Percentiles rank a stretch among this genome's conserved stretches.
phyloP scores from a whole-genome alignment of 2,888 invertebrate genomes.

The Chymomyza caudatula region DNA sequence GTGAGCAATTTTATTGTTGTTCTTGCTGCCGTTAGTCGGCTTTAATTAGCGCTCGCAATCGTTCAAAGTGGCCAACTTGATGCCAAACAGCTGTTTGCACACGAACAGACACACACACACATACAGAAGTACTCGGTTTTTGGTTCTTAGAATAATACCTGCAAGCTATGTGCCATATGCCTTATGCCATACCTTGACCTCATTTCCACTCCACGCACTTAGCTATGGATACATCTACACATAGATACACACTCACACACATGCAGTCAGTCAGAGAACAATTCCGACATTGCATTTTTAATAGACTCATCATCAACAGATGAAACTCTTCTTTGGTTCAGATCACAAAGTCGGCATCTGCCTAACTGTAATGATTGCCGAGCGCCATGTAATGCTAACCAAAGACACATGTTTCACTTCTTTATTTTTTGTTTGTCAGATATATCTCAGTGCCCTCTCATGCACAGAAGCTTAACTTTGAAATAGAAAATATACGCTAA shows the following conservation, averaged over 20 bases:
- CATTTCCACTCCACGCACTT: slow-evolving; percentile 5
- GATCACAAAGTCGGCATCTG: slow-evolving; percentile 49
- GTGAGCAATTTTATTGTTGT: slow-evolving; percentile 5
- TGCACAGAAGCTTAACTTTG: too few relatives aligned
- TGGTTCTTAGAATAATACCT: not conserved
- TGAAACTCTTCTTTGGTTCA: slow-evolving; percentile 10
- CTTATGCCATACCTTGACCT: slow-evolving; percentile 49
- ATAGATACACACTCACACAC: not conserved
- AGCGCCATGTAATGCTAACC: not conserved
- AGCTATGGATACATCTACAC: not conserved
- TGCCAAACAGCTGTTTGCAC: not conserved
- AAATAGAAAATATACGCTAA: too few relatives aligned
- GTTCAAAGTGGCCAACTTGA: not conserved
- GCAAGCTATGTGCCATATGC: not conserved
- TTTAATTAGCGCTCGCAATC: not conserved
- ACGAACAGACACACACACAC: not conserved
- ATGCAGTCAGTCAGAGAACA: not conserved
- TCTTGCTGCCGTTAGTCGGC: not conserved
- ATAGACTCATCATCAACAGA: slow-evolving; percentile 35
- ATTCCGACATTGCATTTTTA: slow-evolving; percentile 35
- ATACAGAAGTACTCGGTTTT: not conserved
- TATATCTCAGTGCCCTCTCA: too few relatives aligned
- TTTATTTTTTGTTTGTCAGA: not conserved
- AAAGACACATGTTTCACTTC: slow-evolving; percentile 42
- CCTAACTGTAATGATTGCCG: not conserved